phyloP scores from a whole-genome alignment of 2,888 invertebrate species.

The Scaptomyza tumidula region DNA sequence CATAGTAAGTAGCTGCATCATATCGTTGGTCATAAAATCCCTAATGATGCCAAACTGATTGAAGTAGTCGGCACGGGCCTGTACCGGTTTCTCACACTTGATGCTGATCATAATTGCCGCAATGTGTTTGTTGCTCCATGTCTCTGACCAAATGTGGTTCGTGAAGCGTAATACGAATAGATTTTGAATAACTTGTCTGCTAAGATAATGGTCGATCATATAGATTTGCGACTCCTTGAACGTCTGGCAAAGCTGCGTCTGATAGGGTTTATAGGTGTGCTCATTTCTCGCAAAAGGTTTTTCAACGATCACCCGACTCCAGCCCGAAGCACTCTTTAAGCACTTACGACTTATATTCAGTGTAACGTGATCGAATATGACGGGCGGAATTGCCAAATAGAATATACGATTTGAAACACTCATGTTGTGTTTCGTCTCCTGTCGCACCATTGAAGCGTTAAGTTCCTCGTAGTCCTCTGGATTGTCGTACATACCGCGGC shows the following conservation, averaged over 20 bases:
- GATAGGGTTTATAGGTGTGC: conserved; percentile 43
- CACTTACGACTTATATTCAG: conserved; percentile 59
- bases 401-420: conserved; percentile 62
- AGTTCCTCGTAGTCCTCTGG: conserved; percentile 42
- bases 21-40: conserved; percentile 66
- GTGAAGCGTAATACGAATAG: conserved; percentile 60
- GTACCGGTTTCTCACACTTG: conserved; percentile 54
- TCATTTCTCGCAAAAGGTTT: conserved; percentile 66
- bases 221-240: conserved; percentile 69
- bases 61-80: conserved; percentile 58
- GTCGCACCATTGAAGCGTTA: conserved; percentile 32
- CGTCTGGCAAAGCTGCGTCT: conserved; percentile 55
- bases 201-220: conserved; percentile 66
- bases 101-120: conserved; percentile 65
- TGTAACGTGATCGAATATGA: conserved; percentile 51
- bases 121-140: conserved; percentile 58
- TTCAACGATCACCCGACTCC: conserved; percentile 61
- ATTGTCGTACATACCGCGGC: conserved; percentile 49
- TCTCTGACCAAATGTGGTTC: conserved; percentile 63
- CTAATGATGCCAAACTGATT: conserved; percentile 64
- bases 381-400: conserved; percentile 60
- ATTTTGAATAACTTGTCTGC: conserved; percentile 57
- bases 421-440: conserved; percentile 55
- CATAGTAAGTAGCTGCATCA: conserved; percentile 64
- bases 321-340: conserved; percentile 47